These are phyloP conservation scores for Eciton burchellii DNA, from an alignment of 1,140 invertebrate genomes.

Conservation along the genomic window DNA sequence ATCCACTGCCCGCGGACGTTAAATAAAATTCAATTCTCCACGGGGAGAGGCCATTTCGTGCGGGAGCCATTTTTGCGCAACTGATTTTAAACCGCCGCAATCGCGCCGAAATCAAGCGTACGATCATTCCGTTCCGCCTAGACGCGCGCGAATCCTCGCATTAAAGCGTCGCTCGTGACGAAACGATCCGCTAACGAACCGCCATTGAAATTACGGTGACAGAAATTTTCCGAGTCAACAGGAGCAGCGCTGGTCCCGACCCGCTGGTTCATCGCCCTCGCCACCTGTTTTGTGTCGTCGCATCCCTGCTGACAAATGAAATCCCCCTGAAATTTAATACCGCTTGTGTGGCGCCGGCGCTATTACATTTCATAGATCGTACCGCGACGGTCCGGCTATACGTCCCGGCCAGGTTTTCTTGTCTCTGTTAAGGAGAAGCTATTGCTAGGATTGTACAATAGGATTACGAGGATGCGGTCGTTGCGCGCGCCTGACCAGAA, in stretches of 20 bases:
- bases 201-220: not conserved
- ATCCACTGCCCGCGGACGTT: constrained; percentile 52
- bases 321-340: constrained; percentile 78
- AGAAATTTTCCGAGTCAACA: constrained; percentile 30
- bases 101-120: not conserved
- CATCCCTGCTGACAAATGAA: constrained; percentile 74
- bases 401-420: constrained; percentile 71
- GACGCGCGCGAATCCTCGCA: not conserved
- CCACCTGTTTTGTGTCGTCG: constrained; percentile 24
- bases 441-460: constrained; percentile 78
- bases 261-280: constrained; percentile 41
- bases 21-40: constrained; percentile 67
- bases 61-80: constrained; percentile 26
- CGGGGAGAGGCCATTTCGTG: constrained; percentile 29
- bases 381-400: constrained; percentile 38
- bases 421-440: constrained; percentile 76
- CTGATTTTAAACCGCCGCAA: constrained; percentile 29
- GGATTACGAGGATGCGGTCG: constrained; percentile 78
- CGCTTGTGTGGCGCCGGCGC: constrained; percentile 51
- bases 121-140: not conserved
- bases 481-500: constrained; percentile 64
- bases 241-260: constrained; percentile 7
- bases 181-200: not conserved
- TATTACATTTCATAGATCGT: constrained; percentile 75
- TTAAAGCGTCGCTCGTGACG: not conserved